Conservation (phyloP, 2,797 vertebrate species). For the Gymnopithys bicolor region DNA sequence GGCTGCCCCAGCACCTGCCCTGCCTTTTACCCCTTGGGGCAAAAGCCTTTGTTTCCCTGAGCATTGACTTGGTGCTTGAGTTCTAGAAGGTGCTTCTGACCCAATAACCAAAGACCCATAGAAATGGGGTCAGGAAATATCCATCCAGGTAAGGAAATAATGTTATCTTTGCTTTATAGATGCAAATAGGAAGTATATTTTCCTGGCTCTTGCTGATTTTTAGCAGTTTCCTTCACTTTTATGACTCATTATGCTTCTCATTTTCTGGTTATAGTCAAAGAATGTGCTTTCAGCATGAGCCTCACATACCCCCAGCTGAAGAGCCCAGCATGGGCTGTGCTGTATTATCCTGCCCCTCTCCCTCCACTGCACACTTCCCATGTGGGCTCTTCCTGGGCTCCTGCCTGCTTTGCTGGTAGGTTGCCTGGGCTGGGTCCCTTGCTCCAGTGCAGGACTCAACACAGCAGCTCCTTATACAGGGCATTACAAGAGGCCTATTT, state of each 20-base stretch:
- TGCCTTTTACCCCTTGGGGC: neutral
- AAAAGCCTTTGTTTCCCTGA: neutral
- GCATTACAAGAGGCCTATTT: accelerated
- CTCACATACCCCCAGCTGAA: neutral
- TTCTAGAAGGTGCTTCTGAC: neutral
- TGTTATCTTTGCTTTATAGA: neutral
- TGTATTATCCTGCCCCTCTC: neutral
- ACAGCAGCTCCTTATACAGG: neutral
- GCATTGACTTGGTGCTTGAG: neutral
- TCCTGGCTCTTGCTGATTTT: neutral
- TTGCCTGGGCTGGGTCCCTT: accelerated
- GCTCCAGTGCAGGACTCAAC: accelerated
- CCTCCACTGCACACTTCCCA: neutral
- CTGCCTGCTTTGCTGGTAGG: neutral
- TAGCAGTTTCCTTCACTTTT: neutral
- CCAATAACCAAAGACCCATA: neutral
- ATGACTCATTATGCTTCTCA: neutral
- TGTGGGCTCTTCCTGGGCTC: accelerated
- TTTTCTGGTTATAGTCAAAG: neutral
- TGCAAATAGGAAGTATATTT: neutral
- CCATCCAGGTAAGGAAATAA: neutral
- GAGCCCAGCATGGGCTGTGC: neutral
- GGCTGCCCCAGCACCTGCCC: neutral
- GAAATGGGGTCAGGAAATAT: neutral
- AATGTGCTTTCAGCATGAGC: neutral